A percentile compares a stretch with the other conserved stretches of the same genome.
phyloP scores from a whole-genome alignment of 2,113 vertebrate species.

The Zosterops hypoxanthus region DNA sequence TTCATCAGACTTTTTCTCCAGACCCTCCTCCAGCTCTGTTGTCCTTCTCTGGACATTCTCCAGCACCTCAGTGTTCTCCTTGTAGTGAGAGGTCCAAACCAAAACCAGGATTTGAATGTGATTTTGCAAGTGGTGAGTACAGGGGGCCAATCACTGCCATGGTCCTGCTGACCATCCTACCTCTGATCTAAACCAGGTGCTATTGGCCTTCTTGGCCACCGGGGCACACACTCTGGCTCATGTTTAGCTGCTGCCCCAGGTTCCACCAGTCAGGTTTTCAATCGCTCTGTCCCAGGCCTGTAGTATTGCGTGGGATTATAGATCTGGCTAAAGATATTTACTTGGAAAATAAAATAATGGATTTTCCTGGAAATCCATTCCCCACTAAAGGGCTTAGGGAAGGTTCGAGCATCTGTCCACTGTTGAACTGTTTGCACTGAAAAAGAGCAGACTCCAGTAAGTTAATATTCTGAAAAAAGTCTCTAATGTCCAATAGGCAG shows the following conservation, averaged over 20 bases:
- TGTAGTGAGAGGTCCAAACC: not conserved
- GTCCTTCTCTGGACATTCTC: not conserved
- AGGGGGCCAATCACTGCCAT: not conserved
- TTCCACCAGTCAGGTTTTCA: not conserved
- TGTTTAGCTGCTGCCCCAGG: not conserved
- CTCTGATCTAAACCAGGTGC: not conserved
- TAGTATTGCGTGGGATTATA: not conserved
- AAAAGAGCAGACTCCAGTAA: not conserved
- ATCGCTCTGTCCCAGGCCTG: not conserved
- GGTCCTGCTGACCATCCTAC: not conserved
- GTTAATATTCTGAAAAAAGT: not conserved
- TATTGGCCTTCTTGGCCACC: not conserved
- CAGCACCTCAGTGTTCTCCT: not conserved
- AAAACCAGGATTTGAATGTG: not conserved
- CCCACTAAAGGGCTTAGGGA: not conserved
- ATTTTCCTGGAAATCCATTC: not conserved
- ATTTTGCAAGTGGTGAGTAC: not conserved
- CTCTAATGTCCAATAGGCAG: not conserved
- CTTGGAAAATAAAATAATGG: not conserved
- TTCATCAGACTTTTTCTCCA: not conserved
- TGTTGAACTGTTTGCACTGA: not conserved
- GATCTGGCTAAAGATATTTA: not conserved
- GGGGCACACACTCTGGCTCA: not conserved
- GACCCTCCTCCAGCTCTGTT: not conserved
- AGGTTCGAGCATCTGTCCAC: not conserved